Conservation (phyloP, 2,888 invertebrate genomes). For the Tiphia femorata region DNA sequence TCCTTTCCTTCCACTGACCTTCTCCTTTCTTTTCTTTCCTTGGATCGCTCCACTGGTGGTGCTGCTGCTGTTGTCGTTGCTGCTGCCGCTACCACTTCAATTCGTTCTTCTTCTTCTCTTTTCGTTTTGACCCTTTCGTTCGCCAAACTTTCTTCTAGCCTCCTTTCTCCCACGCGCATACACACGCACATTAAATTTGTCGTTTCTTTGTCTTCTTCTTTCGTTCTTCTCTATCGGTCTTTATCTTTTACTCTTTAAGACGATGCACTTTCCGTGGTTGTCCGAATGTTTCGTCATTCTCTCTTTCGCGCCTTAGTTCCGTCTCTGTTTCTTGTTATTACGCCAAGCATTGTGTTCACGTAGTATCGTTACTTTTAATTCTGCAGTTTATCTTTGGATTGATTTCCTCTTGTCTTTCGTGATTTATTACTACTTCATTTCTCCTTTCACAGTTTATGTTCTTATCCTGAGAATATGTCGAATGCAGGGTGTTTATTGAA, state of each 20-base stretch:
- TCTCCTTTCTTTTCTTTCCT: too few species aligned
- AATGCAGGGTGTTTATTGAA: too few species aligned
- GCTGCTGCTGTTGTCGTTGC: not conserved
- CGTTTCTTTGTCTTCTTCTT: not conserved
- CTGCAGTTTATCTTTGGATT: too few species aligned
- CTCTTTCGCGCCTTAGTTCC: not conserved
- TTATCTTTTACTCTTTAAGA: too few species aligned
- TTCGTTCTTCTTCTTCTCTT: not conserved
- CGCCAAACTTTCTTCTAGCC: not conserved
- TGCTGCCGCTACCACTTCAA: not conserved
- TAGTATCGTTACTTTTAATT: too few species aligned
- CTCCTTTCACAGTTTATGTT: too few species aligned
- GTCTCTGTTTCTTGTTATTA: too few species aligned
- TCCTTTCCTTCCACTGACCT: constrained; percentile 1
- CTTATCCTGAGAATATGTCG: too few species aligned
- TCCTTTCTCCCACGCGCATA: not conserved
- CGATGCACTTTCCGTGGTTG: not conserved
- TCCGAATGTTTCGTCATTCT: not conserved
- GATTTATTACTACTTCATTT: too few species aligned
- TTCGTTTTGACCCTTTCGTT: not conserved
- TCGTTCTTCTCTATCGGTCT: not conserved
- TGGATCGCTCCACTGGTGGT: constrained; percentile 7
- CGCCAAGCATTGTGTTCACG: too few species aligned
- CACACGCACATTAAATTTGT: too few species aligned
- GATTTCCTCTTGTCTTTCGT: too few species aligned